A percentile compares a stretch with the other conserved stretches of the same genome.
These are phyloP conservation scores for Helleia helle DNA, from an alignment of 2,888 invertebrate genomes.

Conservation along the genomic window DNA sequence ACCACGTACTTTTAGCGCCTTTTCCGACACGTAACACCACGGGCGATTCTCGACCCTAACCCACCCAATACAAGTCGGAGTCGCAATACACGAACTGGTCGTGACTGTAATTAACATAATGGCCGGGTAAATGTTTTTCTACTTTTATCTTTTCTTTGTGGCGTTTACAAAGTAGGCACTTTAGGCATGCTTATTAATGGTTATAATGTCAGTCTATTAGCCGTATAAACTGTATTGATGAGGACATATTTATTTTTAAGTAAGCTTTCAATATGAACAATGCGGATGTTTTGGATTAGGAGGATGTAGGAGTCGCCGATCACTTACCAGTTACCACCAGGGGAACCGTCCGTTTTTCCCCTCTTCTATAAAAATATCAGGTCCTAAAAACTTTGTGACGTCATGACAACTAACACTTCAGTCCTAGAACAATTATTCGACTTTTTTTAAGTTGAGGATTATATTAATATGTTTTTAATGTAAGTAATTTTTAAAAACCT, in stretches of 20 bases:
- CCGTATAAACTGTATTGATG: background rate
- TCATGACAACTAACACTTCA: no score
- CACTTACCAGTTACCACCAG: no score
- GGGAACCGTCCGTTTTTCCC: no score
- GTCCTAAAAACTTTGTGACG: no score
- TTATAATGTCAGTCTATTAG: slow-evolving; percentile 20
- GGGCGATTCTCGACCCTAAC: slow-evolving; percentile 20
- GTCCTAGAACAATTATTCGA: no score
- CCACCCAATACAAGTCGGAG: slow-evolving; percentile 19
- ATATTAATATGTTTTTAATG: no score
- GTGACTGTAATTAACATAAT: slow-evolving; percentile 43
- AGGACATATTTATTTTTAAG: background rate
- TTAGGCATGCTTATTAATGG: slow-evolving; percentile 20
- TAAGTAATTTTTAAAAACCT: no score
- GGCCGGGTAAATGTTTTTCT: slow-evolving; percentile 40
- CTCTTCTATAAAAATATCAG: no score
- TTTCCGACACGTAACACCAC: slow-evolving; percentile 5
- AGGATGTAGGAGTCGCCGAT: background rate
- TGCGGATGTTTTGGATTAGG: background rate
- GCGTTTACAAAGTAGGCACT: slow-evolving; percentile 32
- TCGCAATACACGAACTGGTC: slow-evolving; percentile 18
- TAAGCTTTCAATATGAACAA: background rate
- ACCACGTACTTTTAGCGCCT: slow-evolving; percentile 9
- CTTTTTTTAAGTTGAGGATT: no score
- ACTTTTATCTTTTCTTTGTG: slow-evolving; percentile 36